These are phyloP conservation scores for Carassius carassius DNA, from an alignment of 2,113 vertebrate genomes.

Conservation along the genomic window DNA sequence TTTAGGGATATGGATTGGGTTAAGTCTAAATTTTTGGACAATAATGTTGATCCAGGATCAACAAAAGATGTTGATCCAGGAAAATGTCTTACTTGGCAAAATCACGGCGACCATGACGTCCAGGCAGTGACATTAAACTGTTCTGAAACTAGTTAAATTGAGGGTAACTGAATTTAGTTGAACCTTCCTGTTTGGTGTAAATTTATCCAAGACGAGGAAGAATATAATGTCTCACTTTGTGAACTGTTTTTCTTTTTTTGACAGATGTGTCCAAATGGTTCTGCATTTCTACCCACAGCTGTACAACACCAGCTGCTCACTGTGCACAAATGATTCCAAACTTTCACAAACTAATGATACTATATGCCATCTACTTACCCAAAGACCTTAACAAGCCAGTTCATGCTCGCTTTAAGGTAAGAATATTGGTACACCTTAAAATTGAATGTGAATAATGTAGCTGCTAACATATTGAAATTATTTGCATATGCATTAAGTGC, in stretches of 20 bases:
- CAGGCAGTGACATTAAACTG: neutral
- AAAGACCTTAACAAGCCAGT: neutral
- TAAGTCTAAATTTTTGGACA: too few species aligned
- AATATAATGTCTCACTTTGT: neutral
- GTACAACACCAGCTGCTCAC: neutral
- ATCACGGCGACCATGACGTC: too few species aligned
- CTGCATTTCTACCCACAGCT: neutral
- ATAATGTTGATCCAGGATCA: too few species aligned
- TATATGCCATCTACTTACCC: neutral
- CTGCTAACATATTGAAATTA: neutral
- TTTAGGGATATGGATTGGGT: too few species aligned
- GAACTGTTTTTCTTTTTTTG: neutral
- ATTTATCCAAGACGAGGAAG: neutral
- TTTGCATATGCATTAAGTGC: neutral
- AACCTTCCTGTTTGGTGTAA: neutral
- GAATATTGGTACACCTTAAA: neutral
- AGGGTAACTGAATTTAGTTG: neutral
- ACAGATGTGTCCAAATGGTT: neutral
- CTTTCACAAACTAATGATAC: neutral
- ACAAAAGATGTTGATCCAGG: too few species aligned
- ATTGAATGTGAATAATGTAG: neutral
- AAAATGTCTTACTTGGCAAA: too few species aligned
- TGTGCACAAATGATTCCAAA: neutral
- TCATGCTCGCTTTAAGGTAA: neutral
- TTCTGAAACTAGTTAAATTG: neutral